Evolutionary conservation across 1,140 invertebrate genomes (phyloP), one percentile per base, ranked within the genome.

Genomic region (Parapsyche elsis): DNA sequence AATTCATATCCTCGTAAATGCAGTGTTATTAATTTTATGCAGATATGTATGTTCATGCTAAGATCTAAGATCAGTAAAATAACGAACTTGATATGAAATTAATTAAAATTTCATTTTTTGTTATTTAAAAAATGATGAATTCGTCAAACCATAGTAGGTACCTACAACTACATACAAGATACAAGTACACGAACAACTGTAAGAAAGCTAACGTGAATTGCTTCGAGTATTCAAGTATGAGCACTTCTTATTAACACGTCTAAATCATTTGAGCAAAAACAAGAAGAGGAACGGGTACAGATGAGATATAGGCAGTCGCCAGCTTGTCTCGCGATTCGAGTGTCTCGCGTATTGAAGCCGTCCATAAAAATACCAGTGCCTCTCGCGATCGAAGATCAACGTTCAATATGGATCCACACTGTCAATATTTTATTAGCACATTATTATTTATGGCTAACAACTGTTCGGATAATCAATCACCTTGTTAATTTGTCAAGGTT

Each of bases 401-500:
- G 57, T 61, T 61, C 57, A 61, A 61, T 61, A 19, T 21, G 57
- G 57, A 24, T 10, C 12, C 24, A 53, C 64, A 67, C 10, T 67
- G 24, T 67, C 19, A 67, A 67, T 67, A 67, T 67, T 67, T 67
- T 67, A 67, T 30, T 67, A 67, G 21, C 24, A 30, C 24, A 26
- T 61, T 61, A 61, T 67, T 26, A 67, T 67, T 67, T 67, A 26
- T 30, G 64, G 24, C 24, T 26, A 12, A 67, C 64, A 30, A 67
- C 23, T 10, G 64, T 67, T 26, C 24, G 64, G 14, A 16, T 21
- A 61, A 61, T 61, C 57, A 61, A 61, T 61, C 57, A 61, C 57
- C 57, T 61, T 61, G 57, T 61, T 61, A 61, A 61, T 61, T 61
- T 61, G 57, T 61, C 57, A 61, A 61, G 57, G 57, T 61, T 61